phyloP scores from a whole-genome alignment of 2,888 invertebrate species.

The Volucella inanis region DNA sequence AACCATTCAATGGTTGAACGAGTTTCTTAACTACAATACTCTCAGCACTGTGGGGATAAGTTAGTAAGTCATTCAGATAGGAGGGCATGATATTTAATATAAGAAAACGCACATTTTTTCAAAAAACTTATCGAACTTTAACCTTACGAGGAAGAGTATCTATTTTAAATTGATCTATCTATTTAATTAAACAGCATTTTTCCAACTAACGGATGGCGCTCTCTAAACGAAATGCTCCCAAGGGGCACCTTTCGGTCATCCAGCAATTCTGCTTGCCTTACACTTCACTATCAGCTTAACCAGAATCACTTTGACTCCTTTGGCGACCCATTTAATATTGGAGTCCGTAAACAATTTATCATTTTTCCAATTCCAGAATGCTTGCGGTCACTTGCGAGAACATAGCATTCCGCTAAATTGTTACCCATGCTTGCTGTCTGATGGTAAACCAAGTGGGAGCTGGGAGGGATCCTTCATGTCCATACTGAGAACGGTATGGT shows the following conservation, averaged over 20 bases:
- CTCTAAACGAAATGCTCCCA: slow-evolving; percentile 35
- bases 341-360: slow-evolving; percentile 64
- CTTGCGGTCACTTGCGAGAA: slow-evolving; percentile 65
- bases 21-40: too few relatives aligned
- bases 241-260: slow-evolving; percentile 26
- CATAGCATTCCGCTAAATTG: slow-evolving; percentile 65
- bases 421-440: slow-evolving; percentile 44
- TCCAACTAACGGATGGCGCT: neutral
- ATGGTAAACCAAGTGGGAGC: neutral
- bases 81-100: too few relatives aligned
- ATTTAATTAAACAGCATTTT: slow-evolving; percentile 24
- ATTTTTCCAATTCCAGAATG: slow-evolving; percentile 70
- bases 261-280: slow-evolving; percentile 40
- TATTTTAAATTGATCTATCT: neutral
- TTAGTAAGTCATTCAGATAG: too few relatives aligned
- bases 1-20: too few relatives aligned
- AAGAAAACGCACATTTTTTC: too few relatives aligned
- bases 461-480: slow-evolving; percentile 2
- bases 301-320: neutral
- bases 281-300: neutral
- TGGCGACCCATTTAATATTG: neutral
- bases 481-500: slow-evolving; percentile 6
- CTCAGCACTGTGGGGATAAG: too few relatives aligned
- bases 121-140: neutral
- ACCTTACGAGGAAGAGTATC: neutral